These are phyloP conservation scores for Drosophila neonasuta DNA, from an alignment of 2,888 invertebrate species.

Conservation along the genomic window DNA sequence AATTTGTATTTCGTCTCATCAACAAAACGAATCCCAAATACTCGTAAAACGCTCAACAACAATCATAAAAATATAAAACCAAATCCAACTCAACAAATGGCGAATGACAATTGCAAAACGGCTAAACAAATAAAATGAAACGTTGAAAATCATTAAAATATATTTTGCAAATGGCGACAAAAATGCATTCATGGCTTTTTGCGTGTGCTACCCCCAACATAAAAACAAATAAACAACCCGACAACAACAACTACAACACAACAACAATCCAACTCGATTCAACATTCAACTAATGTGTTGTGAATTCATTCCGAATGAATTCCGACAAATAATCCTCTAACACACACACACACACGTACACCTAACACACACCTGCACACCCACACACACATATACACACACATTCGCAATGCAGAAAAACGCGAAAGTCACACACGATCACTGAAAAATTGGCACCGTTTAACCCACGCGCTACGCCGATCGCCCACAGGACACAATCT, in stretches of 20 bases:
- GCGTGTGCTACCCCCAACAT: slow-evolving; percentile 54
- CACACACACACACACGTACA: slow-evolving; percentile 29
- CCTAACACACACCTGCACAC: slow-evolving; percentile 16
- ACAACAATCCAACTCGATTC: slow-evolving; percentile 16
- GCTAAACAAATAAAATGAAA: slow-evolving; percentile 71
- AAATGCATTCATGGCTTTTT: slow-evolving; percentile 78
- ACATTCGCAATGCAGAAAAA: slow-evolving; percentile 77
- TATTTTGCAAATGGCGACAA: slow-evolving; percentile 61
- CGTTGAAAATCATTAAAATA: slow-evolving; percentile 8
- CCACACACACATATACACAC: slow-evolving; percentile 24
- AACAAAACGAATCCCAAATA: slow-evolving; percentile 43
- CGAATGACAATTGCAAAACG: slow-evolving; percentile 61
- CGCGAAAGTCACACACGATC: slow-evolving; percentile 82
- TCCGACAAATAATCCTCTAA: slow-evolving; percentile 5
- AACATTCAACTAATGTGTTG: slow-evolving; percentile 35
- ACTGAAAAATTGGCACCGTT: slow-evolving; percentile 83
- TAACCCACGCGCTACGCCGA: slow-evolving; percentile 83
- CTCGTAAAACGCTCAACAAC: slow-evolving; percentile 20
- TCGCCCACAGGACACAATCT: slow-evolving; percentile 92
- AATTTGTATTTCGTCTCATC: slow-evolving; percentile 65
- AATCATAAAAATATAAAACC: slow-evolving; percentile 37
- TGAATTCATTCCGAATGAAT: slow-evolving; percentile 28
- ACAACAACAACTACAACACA: slow-evolving; percentile 35
- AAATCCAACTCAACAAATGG: slow-evolving; percentile 25
- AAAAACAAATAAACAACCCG: slow-evolving; percentile 7